Evolutionary conservation across 2,888 invertebrate species (phyloP).

Genomic region (Lottia scabra): DNA sequence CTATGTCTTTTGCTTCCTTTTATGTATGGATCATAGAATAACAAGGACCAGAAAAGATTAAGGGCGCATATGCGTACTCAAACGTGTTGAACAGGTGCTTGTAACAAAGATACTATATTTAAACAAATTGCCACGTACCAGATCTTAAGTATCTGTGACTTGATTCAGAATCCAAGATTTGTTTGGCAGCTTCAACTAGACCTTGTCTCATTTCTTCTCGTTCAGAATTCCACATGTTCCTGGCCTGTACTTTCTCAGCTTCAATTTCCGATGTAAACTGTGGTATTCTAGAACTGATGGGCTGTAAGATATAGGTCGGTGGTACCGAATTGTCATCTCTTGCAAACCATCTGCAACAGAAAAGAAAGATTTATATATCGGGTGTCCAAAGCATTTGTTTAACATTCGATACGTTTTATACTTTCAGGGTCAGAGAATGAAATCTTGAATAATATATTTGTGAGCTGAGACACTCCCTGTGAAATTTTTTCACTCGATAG

Average conservation of each 20-base stretch:
- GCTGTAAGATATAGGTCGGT: conserved; percentile 40
- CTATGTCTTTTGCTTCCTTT: too few relatives aligned
- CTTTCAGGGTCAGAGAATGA: too few relatives aligned
- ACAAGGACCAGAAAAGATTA: too few relatives aligned
- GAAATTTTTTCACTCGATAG: too few relatives aligned
- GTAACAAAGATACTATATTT: too few relatives aligned
- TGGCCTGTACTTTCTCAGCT: conserved; percentile 37
- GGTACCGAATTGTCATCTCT: conserved; percentile 46
- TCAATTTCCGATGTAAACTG: conserved; percentile 35
- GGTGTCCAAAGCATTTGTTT: too few relatives aligned
- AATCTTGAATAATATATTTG: too few relatives aligned
- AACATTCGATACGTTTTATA: too few relatives aligned
- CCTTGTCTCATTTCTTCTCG: conserved; percentile 40
- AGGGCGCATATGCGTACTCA: too few relatives aligned
- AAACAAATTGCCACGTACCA: conserved; percentile 23
- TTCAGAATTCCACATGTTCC: conserved; percentile 39
- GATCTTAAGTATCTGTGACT: conserved; percentile 46
- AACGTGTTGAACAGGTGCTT: too few relatives aligned
- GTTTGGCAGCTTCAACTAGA: conserved; percentile 31
- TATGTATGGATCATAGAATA: too few relatives aligned
- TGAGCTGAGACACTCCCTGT: too few relatives aligned
- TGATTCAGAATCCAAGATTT: conserved; percentile 32
- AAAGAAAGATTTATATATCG: neutral
- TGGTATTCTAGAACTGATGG: conserved; percentile 43
- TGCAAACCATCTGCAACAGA: conserved; percentile 67